phyloP scores from a whole-genome alignment of 30 jellyfish, hydroid and myxozoan species.

The Mastigias papua region DNA sequence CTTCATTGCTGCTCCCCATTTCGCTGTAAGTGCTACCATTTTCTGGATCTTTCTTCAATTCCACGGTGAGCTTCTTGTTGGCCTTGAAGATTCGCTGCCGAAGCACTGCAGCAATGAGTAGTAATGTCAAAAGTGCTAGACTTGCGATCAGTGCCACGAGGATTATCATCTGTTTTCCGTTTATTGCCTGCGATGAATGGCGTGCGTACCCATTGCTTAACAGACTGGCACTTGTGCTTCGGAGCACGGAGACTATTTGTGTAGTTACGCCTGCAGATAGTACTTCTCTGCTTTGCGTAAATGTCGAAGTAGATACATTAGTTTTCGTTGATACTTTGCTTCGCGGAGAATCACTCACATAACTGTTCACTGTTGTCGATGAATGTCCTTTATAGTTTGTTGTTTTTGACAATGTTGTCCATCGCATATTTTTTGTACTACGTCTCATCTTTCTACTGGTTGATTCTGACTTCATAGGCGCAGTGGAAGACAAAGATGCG shows the following conservation, averaged over 20 bases:
- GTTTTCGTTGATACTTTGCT: neutral
- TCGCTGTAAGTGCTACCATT: slow-evolving; percentile 22
- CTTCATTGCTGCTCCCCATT: slow-evolving; percentile 4
- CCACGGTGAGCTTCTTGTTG: slow-evolving; percentile 50
- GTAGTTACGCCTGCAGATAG: slow-evolving; percentile 10
- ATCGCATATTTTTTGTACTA: neutral
- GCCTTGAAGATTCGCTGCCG: slow-evolving; percentile 71
- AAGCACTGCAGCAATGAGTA: slow-evolving; percentile 42
- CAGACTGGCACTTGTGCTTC: slow-evolving; percentile 33
- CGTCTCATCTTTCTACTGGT: neutral
- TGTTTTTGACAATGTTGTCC: neutral
- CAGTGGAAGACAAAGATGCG: neutral
- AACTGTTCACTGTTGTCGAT: neutral
- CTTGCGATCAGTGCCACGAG: slow-evolving; percentile 55
- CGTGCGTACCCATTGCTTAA: slow-evolving; percentile 33
- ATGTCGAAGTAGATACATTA: slow-evolving; percentile 2
- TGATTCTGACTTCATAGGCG: neutral
- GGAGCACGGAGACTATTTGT: neutral
- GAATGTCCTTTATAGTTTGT: neutral
- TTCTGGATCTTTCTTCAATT: slow-evolving; percentile 68
- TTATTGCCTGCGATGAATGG: slow-evolving; percentile 11
- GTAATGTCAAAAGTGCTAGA: slow-evolving; percentile 54
- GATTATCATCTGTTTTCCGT: slow-evolving; percentile 59
- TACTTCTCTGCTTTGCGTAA: slow-evolving; percentile 4
- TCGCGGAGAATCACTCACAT: neutral